A percentile compares a stretch with the other conserved stretches of the same genome.
Evolutionary conservation across 2,888 invertebrate genomes (phyloP).

Genomic region (Elysia crispata): DNA sequence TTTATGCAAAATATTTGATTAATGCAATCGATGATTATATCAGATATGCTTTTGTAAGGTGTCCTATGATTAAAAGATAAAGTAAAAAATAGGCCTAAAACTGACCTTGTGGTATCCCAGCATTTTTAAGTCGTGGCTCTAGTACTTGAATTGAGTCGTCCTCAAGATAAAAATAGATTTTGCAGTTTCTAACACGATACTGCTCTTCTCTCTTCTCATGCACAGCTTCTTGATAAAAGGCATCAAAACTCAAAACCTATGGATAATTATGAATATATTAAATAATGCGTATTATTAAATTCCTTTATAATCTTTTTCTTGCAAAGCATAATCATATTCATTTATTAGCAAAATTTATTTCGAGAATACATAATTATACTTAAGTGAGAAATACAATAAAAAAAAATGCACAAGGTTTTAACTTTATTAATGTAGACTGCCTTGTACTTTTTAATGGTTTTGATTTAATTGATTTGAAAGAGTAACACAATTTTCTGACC

Average conservation of each 20-base stretch:
- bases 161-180: slow-evolving; percentile 91
- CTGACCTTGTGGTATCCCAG: slow-evolving; percentile 90
- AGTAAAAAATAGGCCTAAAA: too few relatives aligned
- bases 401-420: too few relatives aligned
- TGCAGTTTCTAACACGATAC: slow-evolving; percentile 87
- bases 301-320: background rate
- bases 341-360: background rate
- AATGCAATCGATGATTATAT: too few relatives aligned
- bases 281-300: background rate
- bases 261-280: background rate
- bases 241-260: slow-evolving; percentile 85
- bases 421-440: too few relatives aligned
- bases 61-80: too few relatives aligned
- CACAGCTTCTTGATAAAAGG: slow-evolving; percentile 87
- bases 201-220: slow-evolving; percentile 85
- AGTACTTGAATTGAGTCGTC: slow-evolving; percentile 93
- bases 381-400: too few relatives aligned
- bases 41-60: too few relatives aligned
- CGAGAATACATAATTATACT: too few relatives aligned
- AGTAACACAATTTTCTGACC: slow-evolving; percentile 52
- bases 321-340: background rate
- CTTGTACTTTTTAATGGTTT: too few relatives aligned
- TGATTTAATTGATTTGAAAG: too few relatives aligned
- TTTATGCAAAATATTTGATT: too few relatives aligned
- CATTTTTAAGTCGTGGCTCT: slow-evolving; percentile 89